Conservation (phyloP, 2,797 vertebrate species). For the Chelonia mydas region DNA sequence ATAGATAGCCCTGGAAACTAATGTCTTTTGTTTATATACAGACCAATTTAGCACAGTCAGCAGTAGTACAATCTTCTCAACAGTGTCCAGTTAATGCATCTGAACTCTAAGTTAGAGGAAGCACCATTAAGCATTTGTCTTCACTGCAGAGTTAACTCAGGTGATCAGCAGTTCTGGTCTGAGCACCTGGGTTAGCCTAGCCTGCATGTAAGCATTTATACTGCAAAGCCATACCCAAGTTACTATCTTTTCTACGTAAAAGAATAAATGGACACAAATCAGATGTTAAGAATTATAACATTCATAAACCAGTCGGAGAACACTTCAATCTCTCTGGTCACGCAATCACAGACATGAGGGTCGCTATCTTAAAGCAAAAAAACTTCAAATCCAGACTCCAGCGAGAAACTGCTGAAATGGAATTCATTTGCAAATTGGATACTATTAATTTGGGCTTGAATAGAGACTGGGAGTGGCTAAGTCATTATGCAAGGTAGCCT, state of each 20-base stretch:
- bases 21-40: background rate
- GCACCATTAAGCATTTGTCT: background rate
- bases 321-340: too few relatives aligned
- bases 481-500: too few relatives aligned
- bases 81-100: background rate
- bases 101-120: background rate
- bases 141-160: background rate
- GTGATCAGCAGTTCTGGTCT: fast-evolving
- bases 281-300: too few relatives aligned
- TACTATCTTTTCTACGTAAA: fast-evolving
- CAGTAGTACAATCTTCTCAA: background rate
- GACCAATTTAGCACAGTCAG: background rate
- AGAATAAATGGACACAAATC: too few relatives aligned
- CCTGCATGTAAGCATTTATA: background rate
- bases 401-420: too few relatives aligned
- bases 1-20: conserved; percentile 41
- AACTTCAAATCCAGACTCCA: too few relatives aligned
- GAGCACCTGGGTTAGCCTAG: background rate
- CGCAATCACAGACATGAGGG: too few relatives aligned
- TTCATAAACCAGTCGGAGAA: too few relatives aligned
- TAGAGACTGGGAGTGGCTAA: too few relatives aligned
- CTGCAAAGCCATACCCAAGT: fast-evolving
- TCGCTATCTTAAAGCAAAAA: too few relatives aligned
- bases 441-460: too few relatives aligned
- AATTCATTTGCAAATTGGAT: too few relatives aligned